phyloP scores from a whole-genome alignment of 2,888 invertebrate species.

The Campoletis raptor region DNA sequence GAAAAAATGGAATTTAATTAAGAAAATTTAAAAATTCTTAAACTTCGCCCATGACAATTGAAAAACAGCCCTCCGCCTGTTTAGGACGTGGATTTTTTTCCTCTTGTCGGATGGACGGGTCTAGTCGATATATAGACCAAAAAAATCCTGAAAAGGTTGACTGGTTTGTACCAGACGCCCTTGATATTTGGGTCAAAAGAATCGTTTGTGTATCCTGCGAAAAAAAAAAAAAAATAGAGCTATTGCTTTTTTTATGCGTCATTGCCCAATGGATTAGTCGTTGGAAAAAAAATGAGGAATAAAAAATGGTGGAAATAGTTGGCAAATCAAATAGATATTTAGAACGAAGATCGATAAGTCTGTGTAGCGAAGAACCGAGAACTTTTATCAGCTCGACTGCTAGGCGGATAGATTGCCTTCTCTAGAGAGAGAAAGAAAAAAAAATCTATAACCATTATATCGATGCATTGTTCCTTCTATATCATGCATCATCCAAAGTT shows the following conservation, averaged over 20 bases:
- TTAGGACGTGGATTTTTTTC: no score
- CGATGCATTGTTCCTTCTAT: constrained; percentile 34
- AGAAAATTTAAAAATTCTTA: no score
- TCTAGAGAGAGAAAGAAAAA: not conserved
- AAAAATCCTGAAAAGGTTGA: not conserved
- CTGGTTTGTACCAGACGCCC: not conserved
- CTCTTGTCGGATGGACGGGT: no score
- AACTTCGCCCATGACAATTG: no score
- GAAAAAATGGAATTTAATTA: no score
- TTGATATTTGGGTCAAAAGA: not conserved
- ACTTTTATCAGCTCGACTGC: constrained; percentile 3
- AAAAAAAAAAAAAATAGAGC: not conserved
- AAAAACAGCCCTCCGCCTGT: no score
- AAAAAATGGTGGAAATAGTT: constrained; percentile 10
- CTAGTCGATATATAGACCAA: no score
- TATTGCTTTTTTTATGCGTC: not conserved
- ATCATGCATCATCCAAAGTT: constrained; percentile 33
- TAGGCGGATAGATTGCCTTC: constrained; percentile 13
- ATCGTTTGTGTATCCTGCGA: not conserved
- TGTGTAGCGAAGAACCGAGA: constrained; percentile 3
- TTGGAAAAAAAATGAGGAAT: not conserved
- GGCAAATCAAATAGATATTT: constrained; percentile 2
- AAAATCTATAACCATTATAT: not conserved
- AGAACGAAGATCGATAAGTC: constrained; percentile 11
- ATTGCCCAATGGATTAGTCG: constrained; percentile 11